A percentile compares a stretch with the other conserved stretches of the same genome.
phyloP scores from a whole-genome alignment of 2,888 invertebrate genomes.

The Amiota communis region DNA sequence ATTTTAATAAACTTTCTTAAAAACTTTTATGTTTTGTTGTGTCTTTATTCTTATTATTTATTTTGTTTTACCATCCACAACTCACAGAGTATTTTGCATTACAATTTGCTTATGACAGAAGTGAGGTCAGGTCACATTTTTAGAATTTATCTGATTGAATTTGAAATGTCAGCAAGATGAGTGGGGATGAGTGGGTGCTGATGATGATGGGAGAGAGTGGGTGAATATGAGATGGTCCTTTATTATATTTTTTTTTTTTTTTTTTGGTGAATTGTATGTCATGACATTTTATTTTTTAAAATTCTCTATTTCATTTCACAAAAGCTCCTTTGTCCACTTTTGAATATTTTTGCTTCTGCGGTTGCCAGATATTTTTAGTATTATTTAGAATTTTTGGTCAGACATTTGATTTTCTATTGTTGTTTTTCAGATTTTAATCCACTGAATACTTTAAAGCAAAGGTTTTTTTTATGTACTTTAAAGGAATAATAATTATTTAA shows the following conservation, averaged over 20 bases:
- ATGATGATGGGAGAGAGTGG: not conserved
- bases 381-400: not conserved
- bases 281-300: not conserved
- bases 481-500: too few species aligned
- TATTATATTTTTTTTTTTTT: too few species aligned
- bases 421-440: not conserved
- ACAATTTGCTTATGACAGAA: conserved; percentile 15
- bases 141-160: conserved; percentile 21
- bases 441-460: too few species aligned
- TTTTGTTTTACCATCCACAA: not conserved
- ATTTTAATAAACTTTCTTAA: not conserved
- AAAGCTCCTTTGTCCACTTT: not conserved
- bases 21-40: not conserved
- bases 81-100: too few species aligned
- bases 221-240: too few species aligned
- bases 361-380: not conserved
- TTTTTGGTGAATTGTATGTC: too few species aligned
- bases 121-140: conserved; percentile 10
- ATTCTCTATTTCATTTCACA: not conserved
- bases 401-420: not conserved
- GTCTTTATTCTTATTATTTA: not conserved
- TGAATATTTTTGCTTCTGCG: not conserved
- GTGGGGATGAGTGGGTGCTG: not conserved
- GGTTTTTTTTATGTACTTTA: too few species aligned
- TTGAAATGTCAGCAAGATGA: not conserved